These are phyloP conservation scores for Sorex maritimensis DNA, from an alignment of 2,797 vertebrate genomes.

Conservation along the genomic window DNA sequence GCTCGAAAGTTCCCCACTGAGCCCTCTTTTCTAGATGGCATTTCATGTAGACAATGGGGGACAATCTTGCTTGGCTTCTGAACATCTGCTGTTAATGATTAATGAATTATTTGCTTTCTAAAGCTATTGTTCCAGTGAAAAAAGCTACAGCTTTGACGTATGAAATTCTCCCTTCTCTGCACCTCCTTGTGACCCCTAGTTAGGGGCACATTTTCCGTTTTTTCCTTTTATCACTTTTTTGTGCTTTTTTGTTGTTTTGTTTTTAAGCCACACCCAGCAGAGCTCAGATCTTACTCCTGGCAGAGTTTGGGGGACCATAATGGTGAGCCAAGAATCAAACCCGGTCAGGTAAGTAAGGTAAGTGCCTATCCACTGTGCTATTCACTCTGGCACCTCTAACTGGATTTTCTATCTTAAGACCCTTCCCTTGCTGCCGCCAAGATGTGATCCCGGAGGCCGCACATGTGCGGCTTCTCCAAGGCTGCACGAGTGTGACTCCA, in stretches of 20 bases:
- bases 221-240: not conserved
- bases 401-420: not conserved
- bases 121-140: slow-evolving; percentile 66
- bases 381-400: no score
- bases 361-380: no score
- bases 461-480: no score
- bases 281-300: no score
- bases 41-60: slow-evolving; percentile 70
- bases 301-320: no score
- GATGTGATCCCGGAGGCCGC: no score
- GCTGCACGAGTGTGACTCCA: no score
- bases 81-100: slow-evolving; percentile 61
- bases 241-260: not conserved
- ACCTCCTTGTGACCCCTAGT: not conserved
- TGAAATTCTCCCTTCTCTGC: not conserved
- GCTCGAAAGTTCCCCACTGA: slow-evolving; percentile 60
- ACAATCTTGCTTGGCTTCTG: slow-evolving; percentile 34
- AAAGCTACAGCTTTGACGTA: slow-evolving; percentile 51
- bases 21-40: slow-evolving; percentile 27
- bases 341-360: not conserved
- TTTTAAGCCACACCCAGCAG: no score
- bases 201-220: not conserved
- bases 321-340: no score
- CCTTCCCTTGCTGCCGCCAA: not conserved
- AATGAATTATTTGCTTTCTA: not conserved